Evolutionary conservation across 2,888 invertebrate genomes (phyloP).

Genomic region (Cephus runcator): DNA sequence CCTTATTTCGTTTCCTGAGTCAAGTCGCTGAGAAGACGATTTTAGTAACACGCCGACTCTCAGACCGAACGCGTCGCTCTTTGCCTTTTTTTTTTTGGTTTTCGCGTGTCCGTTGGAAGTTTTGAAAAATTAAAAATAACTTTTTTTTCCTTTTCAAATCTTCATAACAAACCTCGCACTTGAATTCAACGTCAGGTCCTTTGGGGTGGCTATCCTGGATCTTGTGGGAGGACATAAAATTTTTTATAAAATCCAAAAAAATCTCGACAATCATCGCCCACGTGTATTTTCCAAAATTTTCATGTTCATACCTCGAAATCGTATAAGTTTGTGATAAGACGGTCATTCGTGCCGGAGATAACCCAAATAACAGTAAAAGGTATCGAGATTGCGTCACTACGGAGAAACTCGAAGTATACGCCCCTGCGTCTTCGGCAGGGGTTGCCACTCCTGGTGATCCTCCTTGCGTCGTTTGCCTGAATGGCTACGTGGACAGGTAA

Average conservation of each 20-base stretch:
- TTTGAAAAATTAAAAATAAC: background rate
- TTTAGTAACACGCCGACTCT: constrained; percentile 49
- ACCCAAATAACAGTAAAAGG: background rate
- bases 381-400: constrained; percentile 37
- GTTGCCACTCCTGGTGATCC: constrained; percentile 12
- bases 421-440: constrained; percentile 46
- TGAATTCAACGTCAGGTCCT: background rate
- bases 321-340: constrained; percentile 6
- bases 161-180: background rate
- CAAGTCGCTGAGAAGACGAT: constrained; percentile 35
- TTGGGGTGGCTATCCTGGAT: background rate
- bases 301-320: constrained; percentile 20
- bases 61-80: constrained; percentile 17
- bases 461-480: constrained; percentile 29
- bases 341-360: background rate
- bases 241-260: background rate
- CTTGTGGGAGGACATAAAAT: background rate
- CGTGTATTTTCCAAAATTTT: background rate
- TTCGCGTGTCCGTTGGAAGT: background rate
- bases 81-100: background rate
- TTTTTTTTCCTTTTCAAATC: background rate
- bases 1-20: constrained; percentile 32
- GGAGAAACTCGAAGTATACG: constrained; percentile 40
- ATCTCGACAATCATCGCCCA: background rate
- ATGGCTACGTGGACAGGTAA: constrained; percentile 44